Conservation (phyloP, 1,140 invertebrate genomes). For the Hyphantria cunea region DNA sequence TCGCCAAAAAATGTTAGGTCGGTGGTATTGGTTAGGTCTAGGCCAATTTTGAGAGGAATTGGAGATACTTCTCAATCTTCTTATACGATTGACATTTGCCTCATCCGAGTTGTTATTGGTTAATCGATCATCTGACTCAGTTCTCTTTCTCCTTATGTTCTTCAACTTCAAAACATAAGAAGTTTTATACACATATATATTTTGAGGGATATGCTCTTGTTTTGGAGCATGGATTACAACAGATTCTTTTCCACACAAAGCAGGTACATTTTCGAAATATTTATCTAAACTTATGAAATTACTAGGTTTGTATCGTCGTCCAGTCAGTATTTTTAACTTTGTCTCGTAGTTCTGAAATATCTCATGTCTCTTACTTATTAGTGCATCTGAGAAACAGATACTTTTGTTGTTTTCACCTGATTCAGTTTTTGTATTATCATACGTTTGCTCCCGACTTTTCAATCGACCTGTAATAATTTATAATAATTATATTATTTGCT, state of each 20-base stretch:
- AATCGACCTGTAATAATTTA: too few relatives aligned
- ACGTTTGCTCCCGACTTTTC: too few relatives aligned
- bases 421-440: neutral
- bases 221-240: constrained; percentile 58
- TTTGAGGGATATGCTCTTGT: constrained; percentile 53
- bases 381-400: neutral
- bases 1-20: constrained; percentile 43
- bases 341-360: constrained; percentile 7
- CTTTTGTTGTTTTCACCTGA: neutral
- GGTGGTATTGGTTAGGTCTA: constrained; percentile 28
- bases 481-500: too few relatives aligned
- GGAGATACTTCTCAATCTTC: constrained; percentile 36
- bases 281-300: constrained; percentile 35
- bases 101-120: constrained; percentile 50
- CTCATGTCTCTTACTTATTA: neutral
- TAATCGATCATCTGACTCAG: constrained; percentile 32
- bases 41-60: constrained; percentile 15
- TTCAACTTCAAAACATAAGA: constrained; percentile 62
- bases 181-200: constrained; percentile 52
- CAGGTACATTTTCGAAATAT: constrained; percentile 51
- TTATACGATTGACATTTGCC: constrained; percentile 46
- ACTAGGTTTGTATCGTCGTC: constrained; percentile 39
- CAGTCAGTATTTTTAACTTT: constrained; percentile 47
- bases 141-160: constrained; percentile 44
- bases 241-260: constrained; percentile 44